Evolutionary conservation across 2,888 invertebrate species (phyloP).

Genomic region (Macaria notata): DNA sequence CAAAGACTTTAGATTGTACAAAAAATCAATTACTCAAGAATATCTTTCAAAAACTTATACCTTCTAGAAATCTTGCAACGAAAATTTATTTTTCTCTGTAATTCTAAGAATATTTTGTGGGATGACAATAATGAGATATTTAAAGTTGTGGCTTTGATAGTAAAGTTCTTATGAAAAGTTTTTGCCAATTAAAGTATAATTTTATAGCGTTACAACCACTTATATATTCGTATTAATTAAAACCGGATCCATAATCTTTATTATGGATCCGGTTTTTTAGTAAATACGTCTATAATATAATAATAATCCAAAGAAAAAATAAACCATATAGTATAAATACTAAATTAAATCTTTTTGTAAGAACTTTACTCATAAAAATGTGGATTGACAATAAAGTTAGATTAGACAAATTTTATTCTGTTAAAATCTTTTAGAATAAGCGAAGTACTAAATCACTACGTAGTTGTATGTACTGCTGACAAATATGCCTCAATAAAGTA

Average conservation of each 20-base stretch:
- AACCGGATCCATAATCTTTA: too few relatives aligned
- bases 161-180: too few relatives aligned
- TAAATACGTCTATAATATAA: too few relatives aligned
- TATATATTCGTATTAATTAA: too few relatives aligned
- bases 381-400: conserved; percentile 23
- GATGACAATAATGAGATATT: conserved; percentile 25
- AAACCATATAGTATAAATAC: too few relatives aligned
- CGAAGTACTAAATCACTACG: conserved; percentile 41
- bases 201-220: too few relatives aligned
- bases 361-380: conserved; percentile 6
- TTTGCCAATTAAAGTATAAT: too few relatives aligned
- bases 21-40: conserved; percentile 14
- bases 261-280: too few relatives aligned
- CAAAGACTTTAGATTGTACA: conserved; percentile 65
- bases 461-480: conserved; percentile 61
- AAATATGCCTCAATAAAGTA: conserved; percentile 64
- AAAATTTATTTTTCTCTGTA: conserved; percentile 20
- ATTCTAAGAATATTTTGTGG: conserved; percentile 19
- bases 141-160: too few relatives aligned
- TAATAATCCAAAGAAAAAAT: too few relatives aligned
- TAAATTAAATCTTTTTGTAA: not conserved
- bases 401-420: conserved; percentile 34
- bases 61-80: conserved; percentile 28
- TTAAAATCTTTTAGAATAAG: conserved; percentile 31
- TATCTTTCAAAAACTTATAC: conserved; percentile 14